phyloP scores from a whole-genome alignment of 2,888 invertebrate genomes.

The Mythimna lalbum region DNA sequence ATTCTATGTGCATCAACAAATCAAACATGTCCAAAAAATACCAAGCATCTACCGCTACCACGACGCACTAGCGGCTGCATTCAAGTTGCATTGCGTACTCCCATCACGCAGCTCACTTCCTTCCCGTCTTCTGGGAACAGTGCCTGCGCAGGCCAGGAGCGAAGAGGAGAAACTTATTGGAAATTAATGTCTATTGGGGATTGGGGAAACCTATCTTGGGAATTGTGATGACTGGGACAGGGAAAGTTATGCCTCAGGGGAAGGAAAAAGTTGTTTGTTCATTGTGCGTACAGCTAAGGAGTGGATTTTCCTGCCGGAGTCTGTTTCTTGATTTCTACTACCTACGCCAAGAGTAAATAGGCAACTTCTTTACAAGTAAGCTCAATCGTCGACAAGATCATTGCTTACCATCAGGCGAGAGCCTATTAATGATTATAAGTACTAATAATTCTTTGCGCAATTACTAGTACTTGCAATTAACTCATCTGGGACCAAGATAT shows the following conservation, averaged over 20 bases:
- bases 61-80: conserved; percentile 46
- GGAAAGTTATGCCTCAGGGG: conserved; percentile 25
- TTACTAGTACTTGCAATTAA: no score
- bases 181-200: conserved; percentile 58
- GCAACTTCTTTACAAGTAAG: no score
- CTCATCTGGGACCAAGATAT: no score
- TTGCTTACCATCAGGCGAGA: no score
- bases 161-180: conserved; percentile 65
- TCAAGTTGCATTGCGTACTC: conserved; percentile 74
- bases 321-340: no score
- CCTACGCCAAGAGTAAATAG: no score
- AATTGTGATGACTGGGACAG: not conserved
- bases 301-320: no score
- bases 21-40: conserved; percentile 22
- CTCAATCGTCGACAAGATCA: no score
- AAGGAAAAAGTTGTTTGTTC: not conserved
- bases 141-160: conserved; percentile 49
- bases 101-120: conserved; percentile 81
- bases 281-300: no score
- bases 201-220: conserved; percentile 38
- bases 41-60: conserved; percentile 29
- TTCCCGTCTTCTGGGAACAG: conserved; percentile 83
- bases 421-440: no score
- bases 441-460: no score
- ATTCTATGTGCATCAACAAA: conserved; percentile 20